Evolutionary conservation across 2,888 invertebrate species (phyloP).

Genomic region (Tyria jacobaeae): DNA sequence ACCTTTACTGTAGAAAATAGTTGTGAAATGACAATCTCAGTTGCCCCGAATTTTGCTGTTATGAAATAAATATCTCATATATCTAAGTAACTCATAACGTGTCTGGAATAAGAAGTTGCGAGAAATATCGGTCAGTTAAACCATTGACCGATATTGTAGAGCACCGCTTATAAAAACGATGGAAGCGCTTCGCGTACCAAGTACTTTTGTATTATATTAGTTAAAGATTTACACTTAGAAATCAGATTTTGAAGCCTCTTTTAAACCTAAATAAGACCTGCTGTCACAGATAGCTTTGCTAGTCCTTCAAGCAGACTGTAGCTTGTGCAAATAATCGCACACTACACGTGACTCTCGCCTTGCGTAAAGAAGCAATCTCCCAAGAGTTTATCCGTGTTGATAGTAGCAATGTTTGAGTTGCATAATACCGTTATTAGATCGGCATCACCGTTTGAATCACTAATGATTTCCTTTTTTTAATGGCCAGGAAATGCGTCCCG

Average conservation of each 20-base stretch:
- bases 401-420: slow-evolving; percentile 68
- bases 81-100: no score
- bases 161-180: slow-evolving; percentile 34
- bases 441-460: slow-evolving; percentile 69
- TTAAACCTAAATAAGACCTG: background rate
- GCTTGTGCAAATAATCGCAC: background rate
- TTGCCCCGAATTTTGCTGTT: background rate
- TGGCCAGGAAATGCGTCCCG: slow-evolving; percentile 73
- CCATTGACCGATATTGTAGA: slow-evolving; percentile 39
- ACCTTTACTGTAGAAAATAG: background rate
- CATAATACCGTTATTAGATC: slow-evolving; percentile 76
- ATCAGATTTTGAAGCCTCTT: background rate
- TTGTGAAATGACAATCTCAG: background rate
- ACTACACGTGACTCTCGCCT: slow-evolving; percentile 30
- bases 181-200: slow-evolving; percentile 23
- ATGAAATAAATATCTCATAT: slow-evolving; percentile 27
- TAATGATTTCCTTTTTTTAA: slow-evolving; percentile 78
- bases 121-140: slow-evolving; percentile 41
- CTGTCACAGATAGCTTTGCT: background rate
- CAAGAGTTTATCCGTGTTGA: slow-evolving; percentile 65
- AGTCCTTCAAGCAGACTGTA: background rate
- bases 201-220: slow-evolving; percentile 7
- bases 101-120: slow-evolving; percentile 30
- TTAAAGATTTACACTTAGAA: slow-evolving; percentile 38
- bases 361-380: slow-evolving; percentile 74